These are phyloP conservation scores for Scelioninae gen. 1 DNA, from an alignment of 2,888 invertebrate species.

Conservation along the genomic window DNA sequence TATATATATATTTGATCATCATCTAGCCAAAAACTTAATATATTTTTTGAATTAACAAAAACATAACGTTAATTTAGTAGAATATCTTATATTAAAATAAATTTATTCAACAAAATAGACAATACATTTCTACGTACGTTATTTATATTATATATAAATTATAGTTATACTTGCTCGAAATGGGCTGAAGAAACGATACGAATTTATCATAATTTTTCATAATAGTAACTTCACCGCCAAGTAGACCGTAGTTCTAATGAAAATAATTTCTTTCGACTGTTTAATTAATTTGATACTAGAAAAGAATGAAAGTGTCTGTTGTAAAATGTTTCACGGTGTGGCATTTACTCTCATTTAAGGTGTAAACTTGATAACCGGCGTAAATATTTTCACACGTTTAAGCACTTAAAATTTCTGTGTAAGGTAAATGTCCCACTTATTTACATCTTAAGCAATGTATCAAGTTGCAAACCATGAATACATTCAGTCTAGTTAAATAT, in stretches of 20 bases:
- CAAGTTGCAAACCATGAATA: constrained; percentile 35
- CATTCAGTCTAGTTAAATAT: constrained; percentile 29
- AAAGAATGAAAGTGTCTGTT: constrained; percentile 49
- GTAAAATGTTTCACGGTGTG: not conserved
- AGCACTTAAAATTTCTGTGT: constrained; percentile 31
- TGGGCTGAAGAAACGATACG: constrained; percentile 23
- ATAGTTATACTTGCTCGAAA: not conserved
- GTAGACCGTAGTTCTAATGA: constrained; percentile 33
- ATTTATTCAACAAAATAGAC: no score
- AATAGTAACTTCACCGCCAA: constrained; percentile 5
- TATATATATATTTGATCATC: no score
- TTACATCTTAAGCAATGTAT: constrained; percentile 45
- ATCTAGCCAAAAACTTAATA: no score
- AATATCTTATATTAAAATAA: no score
- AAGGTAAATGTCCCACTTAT: constrained; percentile 55
- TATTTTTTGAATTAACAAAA: no score
- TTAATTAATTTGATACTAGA: constrained; percentile 24
- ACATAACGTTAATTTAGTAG: no score
- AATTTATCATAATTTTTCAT: constrained; percentile 21
- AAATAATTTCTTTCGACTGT: constrained; percentile 33
- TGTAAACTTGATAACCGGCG: constrained; percentile 45
- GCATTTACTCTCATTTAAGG: constrained; percentile 42
- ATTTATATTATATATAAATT: no score
- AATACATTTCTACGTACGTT: no score
- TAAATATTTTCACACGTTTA: constrained; percentile 34